Evolutionary conservation across 2,113 vertebrate species (phyloP).

Genomic region (Setophaga kirtlandii): DNA sequence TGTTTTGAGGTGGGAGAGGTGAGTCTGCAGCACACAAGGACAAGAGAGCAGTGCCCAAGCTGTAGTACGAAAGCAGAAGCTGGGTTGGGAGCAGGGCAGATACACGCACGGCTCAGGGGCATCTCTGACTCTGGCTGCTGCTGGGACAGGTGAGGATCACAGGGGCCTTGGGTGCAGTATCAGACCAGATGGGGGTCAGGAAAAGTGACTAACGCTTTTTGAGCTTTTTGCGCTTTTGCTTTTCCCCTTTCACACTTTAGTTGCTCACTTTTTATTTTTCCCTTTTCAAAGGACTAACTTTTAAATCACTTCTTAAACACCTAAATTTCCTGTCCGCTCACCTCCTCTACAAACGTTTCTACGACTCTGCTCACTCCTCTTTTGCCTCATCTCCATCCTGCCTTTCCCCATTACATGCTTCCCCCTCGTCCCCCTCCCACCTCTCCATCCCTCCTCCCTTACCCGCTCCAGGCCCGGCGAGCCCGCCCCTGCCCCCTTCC

Average conservation of each 20-base stretch:
- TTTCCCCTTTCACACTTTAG: neutral
- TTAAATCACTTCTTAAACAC: neutral
- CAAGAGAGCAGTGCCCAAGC: neutral
- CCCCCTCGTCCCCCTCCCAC: neutral
- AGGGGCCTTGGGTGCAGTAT: neutral
- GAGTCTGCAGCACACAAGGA: neutral
- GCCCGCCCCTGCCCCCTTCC: constrained; percentile 34
- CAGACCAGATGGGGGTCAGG: neutral
- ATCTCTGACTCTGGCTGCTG: neutral
- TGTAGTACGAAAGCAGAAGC: neutral
- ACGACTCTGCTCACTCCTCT: neutral
- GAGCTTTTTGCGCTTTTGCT: neutral
- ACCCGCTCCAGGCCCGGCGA: neutral
- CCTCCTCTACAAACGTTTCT: neutral
- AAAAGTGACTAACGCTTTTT: accelerated
- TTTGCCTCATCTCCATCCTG: neutral
- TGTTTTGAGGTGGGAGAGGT: neutral
- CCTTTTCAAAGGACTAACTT: neutral
- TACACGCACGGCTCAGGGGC: accelerated
- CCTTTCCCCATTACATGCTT: constrained; percentile 26
- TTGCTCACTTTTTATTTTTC: neutral
- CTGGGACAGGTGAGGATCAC: neutral
- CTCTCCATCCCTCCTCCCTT: neutral
- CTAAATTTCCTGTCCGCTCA: accelerated
- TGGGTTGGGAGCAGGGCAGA: neutral